Conservation (phyloP, 2,888 invertebrate species). For the Kuschelorhynchus macadamiae region DNA sequence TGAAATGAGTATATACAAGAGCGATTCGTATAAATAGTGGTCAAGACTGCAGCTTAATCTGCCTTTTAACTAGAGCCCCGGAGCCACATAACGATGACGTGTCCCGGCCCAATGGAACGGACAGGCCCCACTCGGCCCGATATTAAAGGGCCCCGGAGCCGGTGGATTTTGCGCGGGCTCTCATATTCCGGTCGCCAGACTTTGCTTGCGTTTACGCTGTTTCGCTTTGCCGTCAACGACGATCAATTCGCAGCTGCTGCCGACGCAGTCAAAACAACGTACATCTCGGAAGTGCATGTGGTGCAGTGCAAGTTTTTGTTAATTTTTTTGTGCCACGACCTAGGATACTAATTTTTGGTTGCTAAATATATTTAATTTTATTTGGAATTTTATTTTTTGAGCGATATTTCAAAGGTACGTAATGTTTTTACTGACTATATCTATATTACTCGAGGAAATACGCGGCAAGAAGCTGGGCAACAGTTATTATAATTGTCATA, state of each 20-base stretch:
- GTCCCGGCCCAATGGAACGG: conserved; percentile 36
- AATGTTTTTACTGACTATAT: neutral
- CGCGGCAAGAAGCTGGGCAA: neutral
- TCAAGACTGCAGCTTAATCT: conserved; percentile 8
- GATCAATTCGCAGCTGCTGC: conserved; percentile 35
- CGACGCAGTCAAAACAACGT: conserved; percentile 38
- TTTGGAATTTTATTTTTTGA: conserved; percentile 7
- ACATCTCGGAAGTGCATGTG: conserved; percentile 24
- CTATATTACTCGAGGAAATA: neutral
- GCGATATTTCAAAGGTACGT: no score
- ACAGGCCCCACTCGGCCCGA: conserved; percentile 34
- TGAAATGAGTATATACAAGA: no score
- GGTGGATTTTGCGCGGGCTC: conserved; percentile 40
- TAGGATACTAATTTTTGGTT: conserved; percentile 20
- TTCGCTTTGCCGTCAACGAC: conserved; percentile 25
- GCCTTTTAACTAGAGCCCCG: conserved; percentile 1
- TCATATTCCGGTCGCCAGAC: conserved; percentile 34
- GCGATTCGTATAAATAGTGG: no score
- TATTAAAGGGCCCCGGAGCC: conserved; percentile 28
- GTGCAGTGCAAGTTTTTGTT: conserved; percentile 32
- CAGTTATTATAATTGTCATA: neutral
- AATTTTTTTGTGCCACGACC: conserved; percentile 32
- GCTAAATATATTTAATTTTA: conserved; percentile 3
- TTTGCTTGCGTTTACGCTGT: conserved; percentile 35
- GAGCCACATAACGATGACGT: conserved; percentile 42